Percentiles rank a stretch among this genome's conserved stretches.
phyloP scores from a whole-genome alignment of 2,888 invertebrate genomes.

The Phengaris arion region DNA sequence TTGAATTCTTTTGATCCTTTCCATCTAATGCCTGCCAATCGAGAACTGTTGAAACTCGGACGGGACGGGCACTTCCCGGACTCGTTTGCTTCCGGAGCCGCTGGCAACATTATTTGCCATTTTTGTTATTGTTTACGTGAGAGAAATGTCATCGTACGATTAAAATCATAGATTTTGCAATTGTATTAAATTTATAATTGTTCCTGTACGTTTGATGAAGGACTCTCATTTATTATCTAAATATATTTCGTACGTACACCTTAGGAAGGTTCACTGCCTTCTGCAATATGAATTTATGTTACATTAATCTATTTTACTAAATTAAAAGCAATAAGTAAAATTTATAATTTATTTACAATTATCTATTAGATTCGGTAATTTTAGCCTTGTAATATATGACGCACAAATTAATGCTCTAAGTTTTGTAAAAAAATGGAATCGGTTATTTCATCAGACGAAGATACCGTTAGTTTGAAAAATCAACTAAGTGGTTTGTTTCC shows the following conservation, averaged over 20 bases:
- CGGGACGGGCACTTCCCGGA: too few species aligned
- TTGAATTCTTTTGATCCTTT: too few species aligned
- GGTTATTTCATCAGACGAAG: slow-evolving; percentile 51
- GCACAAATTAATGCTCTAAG: background rate
- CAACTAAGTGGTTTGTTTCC: slow-evolving; percentile 59
- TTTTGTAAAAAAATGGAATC: slow-evolving; percentile 44
- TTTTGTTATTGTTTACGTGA: slow-evolving; percentile 25
- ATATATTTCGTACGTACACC: background rate
- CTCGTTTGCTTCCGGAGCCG: too few species aligned
- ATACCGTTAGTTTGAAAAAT: slow-evolving; percentile 62
- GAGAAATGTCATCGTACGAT: background rate
- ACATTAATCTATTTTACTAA: background rate
- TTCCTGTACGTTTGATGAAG: background rate
- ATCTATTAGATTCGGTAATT: background rate
- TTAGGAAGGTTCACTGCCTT: background rate
- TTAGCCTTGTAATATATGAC: background rate
- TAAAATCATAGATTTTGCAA: background rate
- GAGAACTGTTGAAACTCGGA: too few species aligned
- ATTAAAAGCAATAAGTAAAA: background rate
- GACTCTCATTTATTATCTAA: background rate
- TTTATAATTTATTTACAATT: background rate
- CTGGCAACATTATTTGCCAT: slow-evolving; percentile 17
- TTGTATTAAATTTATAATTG: background rate
- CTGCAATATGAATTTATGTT: background rate
- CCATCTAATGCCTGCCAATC: too few species aligned